Conservation (phyloP, 1,140 invertebrate species). For the Cepaea nemoralis region DNA sequence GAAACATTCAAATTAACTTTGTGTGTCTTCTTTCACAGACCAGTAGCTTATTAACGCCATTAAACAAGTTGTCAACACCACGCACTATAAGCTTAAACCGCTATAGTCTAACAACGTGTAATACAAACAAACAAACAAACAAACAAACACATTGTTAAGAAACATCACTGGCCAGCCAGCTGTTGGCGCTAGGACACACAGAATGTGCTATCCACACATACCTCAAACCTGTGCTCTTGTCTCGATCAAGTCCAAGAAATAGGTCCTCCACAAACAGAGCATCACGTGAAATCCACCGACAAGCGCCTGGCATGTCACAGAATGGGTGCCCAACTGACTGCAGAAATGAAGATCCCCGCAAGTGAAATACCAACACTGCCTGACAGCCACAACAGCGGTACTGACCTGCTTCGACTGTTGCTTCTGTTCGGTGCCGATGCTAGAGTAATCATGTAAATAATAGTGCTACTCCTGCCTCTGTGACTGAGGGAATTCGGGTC, state of each 20-base stretch:
- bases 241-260: background rate
- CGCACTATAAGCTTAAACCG: no score
- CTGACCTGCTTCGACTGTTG: background rate
- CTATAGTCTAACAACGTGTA: no score
- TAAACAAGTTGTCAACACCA: no score
- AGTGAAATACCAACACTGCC: background rate
- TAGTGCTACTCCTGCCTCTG: background rate
- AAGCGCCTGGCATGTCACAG: constrained; percentile 14
- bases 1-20: no score
- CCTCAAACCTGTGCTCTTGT: background rate
- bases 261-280: background rate
- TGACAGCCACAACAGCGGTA: background rate
- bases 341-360: background rate
- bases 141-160: no score
- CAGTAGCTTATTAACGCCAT: no score
- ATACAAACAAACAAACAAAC: no score
- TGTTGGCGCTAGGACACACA: no score
- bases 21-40: no score
- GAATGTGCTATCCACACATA: background rate
- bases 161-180: no score
- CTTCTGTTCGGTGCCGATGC: background rate
- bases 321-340: background rate
- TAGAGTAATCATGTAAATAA: background rate
- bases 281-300: background rate
- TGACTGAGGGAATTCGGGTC: background rate